Base-by-base conservation (phyloP, 2,888 invertebrate species). In the Ophion ventricosus region DNA sequence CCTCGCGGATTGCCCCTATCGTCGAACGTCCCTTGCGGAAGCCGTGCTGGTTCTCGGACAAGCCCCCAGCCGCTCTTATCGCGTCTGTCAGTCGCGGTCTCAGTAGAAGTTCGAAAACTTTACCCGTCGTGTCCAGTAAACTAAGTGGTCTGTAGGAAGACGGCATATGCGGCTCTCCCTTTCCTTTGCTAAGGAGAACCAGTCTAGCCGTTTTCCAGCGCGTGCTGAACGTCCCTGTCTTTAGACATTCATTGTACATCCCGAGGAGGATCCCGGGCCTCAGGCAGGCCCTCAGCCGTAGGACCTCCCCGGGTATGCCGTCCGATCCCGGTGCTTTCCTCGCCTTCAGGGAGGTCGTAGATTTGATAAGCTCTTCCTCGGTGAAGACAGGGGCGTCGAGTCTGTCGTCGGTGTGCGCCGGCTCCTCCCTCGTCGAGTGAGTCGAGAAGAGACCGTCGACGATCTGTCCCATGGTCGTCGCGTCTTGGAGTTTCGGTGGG, bases 61-160 rank as follows among this genome's bases (percentile, higher is more conserved):
- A n/a, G n/a, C n/a, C n/a, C n/a, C n/a, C n/a, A n/a, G n/a, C n/a
- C n/a, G n/a, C n/a, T n/a, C n/a, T n/a, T n/a, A n/a, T n/a, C n/a
- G n/a, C n/a, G n/a, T n/a, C n/a, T n/a, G n/a, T n/a, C n/a, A n/a
- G n/a, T n/a, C n/a, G n/a, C n/a, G n/a, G n/a, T n/a, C n/a, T n/a
- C 54, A 90, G 66, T n/a, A 90, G 4, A 67, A 87, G 86, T 74
- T 91, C 90, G 20, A 88, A 78, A 0, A 90, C 49, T 76, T 88
- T 87, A 2, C 79, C 82, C 26, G 72, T 61, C 1, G 59, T 59
- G 43, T 79, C 66, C 0, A 80, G 40, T 59, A 87, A 26, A 73
- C 83, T 84, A 0, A 86, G 82, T n/a, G 80, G 84, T n/a, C 83
- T 80, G 61, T 87, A 86, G 7, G 85, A 64, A 40, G 84, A 82